Base-by-base conservation (phyloP, 2,888 invertebrate species). In the Tachina grossa region DNA sequence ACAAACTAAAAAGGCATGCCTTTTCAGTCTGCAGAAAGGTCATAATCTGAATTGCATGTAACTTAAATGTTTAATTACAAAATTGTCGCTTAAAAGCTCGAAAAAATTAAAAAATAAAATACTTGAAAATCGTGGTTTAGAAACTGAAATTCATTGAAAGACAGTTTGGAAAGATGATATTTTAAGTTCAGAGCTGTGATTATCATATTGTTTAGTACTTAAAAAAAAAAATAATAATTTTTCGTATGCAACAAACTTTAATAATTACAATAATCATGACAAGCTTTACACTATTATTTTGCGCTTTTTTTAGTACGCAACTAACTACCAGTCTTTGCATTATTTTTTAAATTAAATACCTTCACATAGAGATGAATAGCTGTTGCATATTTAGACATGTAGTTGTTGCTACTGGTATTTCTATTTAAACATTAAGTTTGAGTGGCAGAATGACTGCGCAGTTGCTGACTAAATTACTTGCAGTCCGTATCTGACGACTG, bases 361-460 rank as follows among this genome's bases (percentile, higher is more conserved):
- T 22, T 57, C 31, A 59, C 57, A 57, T 45, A 22, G 19, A 22
- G 43, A 22, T 9, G 22, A 19, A 41, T 13, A 19, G 13, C 43
- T 13, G 14, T n/a, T 43, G 9, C 49, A 9, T 41, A 51, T 8
- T 53, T 11, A 74, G 1, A 74, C 4, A 41, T 22, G 22, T 41
- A 41, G 13, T 63, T 57, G 13, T 63, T 57, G 66, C 66, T 49
- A 39, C 55, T 66, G 65, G 39, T 51, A 45, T 53, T 14, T 49
- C 9, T 59, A 9, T 47, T 39, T 57, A 13, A 68, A 9, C 14
- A 68, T 1, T 47, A 47, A 47, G 31, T 61, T 47, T 76, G 31
- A 45, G 55, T 65, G 16, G n/a, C 65, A 16, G 72, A 19, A 49
- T 74, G 59, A 51, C 74, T 53, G 11, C 11, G 10, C n/a, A 43